Conservation (phyloP, 2,113 vertebrate species). For the Drymodes brunneopygia region DNA sequence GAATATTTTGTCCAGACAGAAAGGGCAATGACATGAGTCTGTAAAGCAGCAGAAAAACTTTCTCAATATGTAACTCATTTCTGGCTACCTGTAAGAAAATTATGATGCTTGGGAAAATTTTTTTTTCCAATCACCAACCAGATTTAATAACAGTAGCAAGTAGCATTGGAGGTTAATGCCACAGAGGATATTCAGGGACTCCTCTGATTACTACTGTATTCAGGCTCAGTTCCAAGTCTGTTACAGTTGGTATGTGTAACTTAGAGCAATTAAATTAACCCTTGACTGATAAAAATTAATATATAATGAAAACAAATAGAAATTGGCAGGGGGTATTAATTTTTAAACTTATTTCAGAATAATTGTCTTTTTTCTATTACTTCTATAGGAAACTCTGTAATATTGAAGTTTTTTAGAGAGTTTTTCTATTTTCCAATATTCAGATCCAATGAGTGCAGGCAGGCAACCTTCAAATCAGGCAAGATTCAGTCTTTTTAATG, state of each 20-base stretch:
- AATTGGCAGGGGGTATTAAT: neutral
- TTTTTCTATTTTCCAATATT: neutral
- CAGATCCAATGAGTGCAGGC: neutral
- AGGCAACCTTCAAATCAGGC: neutral
- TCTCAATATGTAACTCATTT: neutral
- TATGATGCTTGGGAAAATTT: neutral
- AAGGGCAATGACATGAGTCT: neutral
- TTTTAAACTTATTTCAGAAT: neutral
- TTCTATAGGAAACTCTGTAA: neutral
- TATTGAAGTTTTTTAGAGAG: neutral
- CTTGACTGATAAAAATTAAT: neutral
- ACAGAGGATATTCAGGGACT: neutral
- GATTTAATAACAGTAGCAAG: neutral
- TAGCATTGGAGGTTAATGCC: neutral
- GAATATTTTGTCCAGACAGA: neutral
- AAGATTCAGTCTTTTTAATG: neutral
- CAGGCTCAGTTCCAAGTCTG: neutral
- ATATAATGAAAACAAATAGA: neutral
- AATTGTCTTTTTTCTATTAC: neutral
- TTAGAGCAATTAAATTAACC: neutral
- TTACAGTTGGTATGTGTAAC: accelerated
- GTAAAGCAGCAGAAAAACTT: neutral
- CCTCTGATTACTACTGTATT: neutral
- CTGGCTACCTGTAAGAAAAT: neutral
- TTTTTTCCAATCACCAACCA: neutral